Percentiles rank a stretch among this genome's conserved stretches.
These are phyloP conservation scores for Cremastinae sp. DNA, from an alignment of 2,888 invertebrate species.

Conservation along the genomic window DNA sequence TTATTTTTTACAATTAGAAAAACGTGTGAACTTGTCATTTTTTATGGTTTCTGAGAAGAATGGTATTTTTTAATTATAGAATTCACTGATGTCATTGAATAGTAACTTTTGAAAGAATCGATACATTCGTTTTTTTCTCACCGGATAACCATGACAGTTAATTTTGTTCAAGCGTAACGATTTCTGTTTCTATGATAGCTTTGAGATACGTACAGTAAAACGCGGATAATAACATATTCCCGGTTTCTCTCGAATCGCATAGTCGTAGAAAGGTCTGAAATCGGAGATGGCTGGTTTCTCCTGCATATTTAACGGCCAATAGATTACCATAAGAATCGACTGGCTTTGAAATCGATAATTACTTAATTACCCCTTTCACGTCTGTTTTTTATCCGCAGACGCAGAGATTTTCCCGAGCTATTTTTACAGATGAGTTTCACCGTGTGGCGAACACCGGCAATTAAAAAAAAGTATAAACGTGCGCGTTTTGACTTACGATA, in stretches of 20 bases:
- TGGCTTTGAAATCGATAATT: slow-evolving; percentile 47
- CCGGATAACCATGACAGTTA: slow-evolving; percentile 36
- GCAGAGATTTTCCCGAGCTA: slow-evolving; percentile 6
- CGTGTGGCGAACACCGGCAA: not conserved
- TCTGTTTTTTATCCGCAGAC: slow-evolving; percentile 5
- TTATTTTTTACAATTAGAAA: too few relatives aligned
- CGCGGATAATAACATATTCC: slow-evolving; percentile 24
- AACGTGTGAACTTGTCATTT: not conserved
- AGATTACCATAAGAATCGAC: slow-evolving; percentile 32
- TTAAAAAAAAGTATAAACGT: not conserved
- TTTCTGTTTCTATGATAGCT: slow-evolving; percentile 12
- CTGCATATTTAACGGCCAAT: slow-evolving; percentile 6
- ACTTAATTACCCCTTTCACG: slow-evolving; percentile 41
- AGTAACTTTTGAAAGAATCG: slow-evolving; percentile 21
- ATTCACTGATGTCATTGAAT: too few relatives aligned
- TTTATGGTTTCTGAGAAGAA: not conserved
- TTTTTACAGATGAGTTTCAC: not conserved
- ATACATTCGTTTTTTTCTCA: slow-evolving; percentile 13
- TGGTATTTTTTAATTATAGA: not conserved
- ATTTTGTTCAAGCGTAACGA: slow-evolving; percentile 39
- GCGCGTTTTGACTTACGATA: slow-evolving; percentile 41
- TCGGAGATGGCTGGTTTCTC: slow-evolving; percentile 2
- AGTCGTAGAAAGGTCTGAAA: slow-evolving; percentile 22
- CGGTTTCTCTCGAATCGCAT: not conserved
- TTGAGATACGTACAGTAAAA: not conserved